Evolutionary conservation across 2,888 invertebrate species (phyloP), one percentile per base, ranked within the genome.

Genomic region (Drosophila barbarae): DNA sequence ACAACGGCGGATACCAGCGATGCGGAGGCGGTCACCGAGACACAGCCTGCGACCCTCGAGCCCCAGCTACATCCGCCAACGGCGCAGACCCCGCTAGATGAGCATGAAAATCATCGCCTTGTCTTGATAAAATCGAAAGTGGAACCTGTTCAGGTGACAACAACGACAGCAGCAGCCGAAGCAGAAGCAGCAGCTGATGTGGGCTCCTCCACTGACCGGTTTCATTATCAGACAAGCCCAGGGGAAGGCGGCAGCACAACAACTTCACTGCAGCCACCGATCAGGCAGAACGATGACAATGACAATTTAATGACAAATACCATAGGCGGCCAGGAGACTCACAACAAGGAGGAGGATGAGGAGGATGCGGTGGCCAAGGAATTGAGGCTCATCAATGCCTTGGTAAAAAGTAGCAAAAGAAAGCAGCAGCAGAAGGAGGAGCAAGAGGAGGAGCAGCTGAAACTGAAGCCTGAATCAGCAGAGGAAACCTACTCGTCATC

Each of bases 51-150:
- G 9, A 51, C 38, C 49, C 28, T 18, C 18, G 18, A 32, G 18
- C 65, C 54, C 51, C 28, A 32, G 18, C 61, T 51, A 34, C 68
- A 44, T 39, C 54, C 65, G 58, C 59, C 58, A 41, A 47, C 35
- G 36, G 49, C 56, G 12, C 12, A 21, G 26, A 21, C 38, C 50
- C 41, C 67, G 57, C 44, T 65, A 51, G 71, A 69, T 67, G 61
- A 67, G 58, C 54, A 53, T 61, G 64, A 73, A 72, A 72, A 82
- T 68, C 71, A 82, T 68, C 71, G 74, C 53, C 46, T 74, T 56
- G 76, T 75, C 55, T 61, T 76, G 76, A 73, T 85, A 84, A 86
- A 87, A 87, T 85, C 82, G 87, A 87, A 87, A 87, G 87, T 87
- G 76, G 80, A 86, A 87, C 86, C 84, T 84, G 87, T 86, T 84